Conservation (phyloP, 2,113 vertebrate species). For the Heteronetta atricapilla region DNA sequence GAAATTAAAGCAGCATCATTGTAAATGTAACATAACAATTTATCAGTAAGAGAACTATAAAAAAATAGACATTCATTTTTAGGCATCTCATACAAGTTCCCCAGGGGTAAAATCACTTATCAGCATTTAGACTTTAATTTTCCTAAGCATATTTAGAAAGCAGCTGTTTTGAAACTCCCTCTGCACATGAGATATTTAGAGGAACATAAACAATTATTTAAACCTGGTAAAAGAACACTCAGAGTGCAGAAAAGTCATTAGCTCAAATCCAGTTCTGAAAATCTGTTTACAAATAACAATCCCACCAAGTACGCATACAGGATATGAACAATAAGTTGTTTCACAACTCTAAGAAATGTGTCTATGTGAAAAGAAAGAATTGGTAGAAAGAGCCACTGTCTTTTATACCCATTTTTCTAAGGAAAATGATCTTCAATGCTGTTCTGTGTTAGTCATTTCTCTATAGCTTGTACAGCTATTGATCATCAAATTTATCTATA, state of each 20-base stretch:
- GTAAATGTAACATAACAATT: neutral
- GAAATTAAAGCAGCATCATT: neutral
- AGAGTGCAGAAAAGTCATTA: neutral
- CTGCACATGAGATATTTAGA: neutral
- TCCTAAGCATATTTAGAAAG: neutral
- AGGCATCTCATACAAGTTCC: neutral
- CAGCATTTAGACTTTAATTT: neutral
- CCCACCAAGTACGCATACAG: neutral
- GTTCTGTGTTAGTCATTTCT: neutral
- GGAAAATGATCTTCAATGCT: neutral
- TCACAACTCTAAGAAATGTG: neutral
- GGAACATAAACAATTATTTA: neutral
- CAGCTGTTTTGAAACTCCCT: neutral
- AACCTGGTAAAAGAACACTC: neutral
- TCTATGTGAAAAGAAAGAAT: neutral
- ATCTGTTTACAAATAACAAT: constrained; percentile 1
- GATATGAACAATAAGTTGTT: neutral
- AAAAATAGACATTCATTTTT: neutral
- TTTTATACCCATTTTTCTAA: neutral
- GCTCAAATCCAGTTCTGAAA: neutral
- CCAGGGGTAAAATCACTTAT: neutral
- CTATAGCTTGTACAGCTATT: neutral
- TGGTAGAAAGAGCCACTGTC: neutral
- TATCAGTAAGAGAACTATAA: neutral
- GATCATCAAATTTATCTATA: neutral